A percentile compares a stretch with the other conserved stretches of the same genome.
Conservation (phyloP, 2,113 vertebrate species). For the Trinectes maculatus region DNA sequence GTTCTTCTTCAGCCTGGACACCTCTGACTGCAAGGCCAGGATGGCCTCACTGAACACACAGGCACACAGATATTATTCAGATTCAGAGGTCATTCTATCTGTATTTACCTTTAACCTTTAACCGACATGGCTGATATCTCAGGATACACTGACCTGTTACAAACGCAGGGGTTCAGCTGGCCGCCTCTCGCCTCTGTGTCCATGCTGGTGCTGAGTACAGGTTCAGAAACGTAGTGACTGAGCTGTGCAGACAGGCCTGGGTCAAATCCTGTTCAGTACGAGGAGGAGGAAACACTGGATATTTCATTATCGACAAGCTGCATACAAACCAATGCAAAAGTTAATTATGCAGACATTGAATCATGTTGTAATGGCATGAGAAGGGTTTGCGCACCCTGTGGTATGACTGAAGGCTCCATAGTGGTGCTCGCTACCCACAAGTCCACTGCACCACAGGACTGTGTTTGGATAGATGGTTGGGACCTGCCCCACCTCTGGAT, state of each 20-base stretch:
- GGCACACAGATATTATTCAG: neutral
- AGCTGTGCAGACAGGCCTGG: constrained; percentile 6
- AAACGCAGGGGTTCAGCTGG: constrained; percentile 66
- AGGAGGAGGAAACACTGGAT: neutral
- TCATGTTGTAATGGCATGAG: neutral
- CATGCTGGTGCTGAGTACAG: constrained; percentile 39
- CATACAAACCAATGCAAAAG: neutral
- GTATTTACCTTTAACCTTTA: too few species aligned
- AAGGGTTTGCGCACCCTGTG: constrained; percentile 31
- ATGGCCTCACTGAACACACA: constrained; percentile 72
- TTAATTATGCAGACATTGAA: neutral
- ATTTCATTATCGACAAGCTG: neutral
- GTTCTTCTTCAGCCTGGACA: constrained; percentile 76
- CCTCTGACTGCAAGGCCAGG: constrained; percentile 77
- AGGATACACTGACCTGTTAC: constrained; percentile 71
- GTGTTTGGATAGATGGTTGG: constrained; percentile 24
- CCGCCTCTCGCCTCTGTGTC: constrained; percentile 21
- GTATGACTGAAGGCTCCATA: constrained; percentile 38
- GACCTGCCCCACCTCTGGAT: constrained; percentile 9
- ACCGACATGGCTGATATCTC: too few species aligned
- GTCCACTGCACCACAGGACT: constrained; percentile 46
- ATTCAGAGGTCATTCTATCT: too few species aligned
- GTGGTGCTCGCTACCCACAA: constrained; percentile 67
- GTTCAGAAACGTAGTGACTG: constrained; percentile 34
- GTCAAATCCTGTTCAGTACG: constrained; percentile 40